phyloP scores from a whole-genome alignment of 2,888 invertebrate genomes.

The Ctenicera cuprea region DNA sequence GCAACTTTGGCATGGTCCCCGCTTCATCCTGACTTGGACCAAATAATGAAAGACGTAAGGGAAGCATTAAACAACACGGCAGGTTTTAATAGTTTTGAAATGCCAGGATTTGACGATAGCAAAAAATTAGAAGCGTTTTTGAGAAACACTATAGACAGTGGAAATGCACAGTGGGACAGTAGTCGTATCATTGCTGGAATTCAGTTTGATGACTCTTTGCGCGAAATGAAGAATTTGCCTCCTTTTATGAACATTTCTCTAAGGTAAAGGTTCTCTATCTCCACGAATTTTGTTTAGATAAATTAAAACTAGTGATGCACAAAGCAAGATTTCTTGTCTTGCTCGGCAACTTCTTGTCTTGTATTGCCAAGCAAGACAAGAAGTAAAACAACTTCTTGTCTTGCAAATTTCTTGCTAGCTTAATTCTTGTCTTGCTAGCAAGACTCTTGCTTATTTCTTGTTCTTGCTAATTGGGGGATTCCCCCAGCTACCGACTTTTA shows the following conservation, averaged over 20 bases:
- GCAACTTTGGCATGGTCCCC: slow-evolving; percentile 39
- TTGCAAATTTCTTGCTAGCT: no score
- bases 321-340: no score
- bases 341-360: no score
- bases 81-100: background rate
- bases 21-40: slow-evolving; percentile 24
- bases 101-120: slow-evolving; percentile 4
- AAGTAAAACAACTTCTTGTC: no score
- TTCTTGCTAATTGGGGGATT: no score
- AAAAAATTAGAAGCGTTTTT: slow-evolving; percentile 26
- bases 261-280: slow-evolving; percentile 71
- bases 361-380: no score
- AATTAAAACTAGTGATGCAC: no score
- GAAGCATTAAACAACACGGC: slow-evolving; percentile 6
- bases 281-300: no score
- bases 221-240: slow-evolving; percentile 72
- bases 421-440: no score
- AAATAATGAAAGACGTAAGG: slow-evolving; percentile 16
- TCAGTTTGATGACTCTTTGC: slow-evolving; percentile 76
- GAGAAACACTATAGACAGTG: slow-evolving; percentile 7
- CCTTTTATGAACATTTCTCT: slow-evolving; percentile 74
- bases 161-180: background rate
- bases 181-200: slow-evolving; percentile 69
- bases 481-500: no score
- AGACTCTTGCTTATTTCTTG: no score